A percentile compares a stretch with the other conserved stretches of the same genome.
phyloP scores from a whole-genome alignment of 2,888 invertebrate genomes.

The Falcaria lacertinaria region DNA sequence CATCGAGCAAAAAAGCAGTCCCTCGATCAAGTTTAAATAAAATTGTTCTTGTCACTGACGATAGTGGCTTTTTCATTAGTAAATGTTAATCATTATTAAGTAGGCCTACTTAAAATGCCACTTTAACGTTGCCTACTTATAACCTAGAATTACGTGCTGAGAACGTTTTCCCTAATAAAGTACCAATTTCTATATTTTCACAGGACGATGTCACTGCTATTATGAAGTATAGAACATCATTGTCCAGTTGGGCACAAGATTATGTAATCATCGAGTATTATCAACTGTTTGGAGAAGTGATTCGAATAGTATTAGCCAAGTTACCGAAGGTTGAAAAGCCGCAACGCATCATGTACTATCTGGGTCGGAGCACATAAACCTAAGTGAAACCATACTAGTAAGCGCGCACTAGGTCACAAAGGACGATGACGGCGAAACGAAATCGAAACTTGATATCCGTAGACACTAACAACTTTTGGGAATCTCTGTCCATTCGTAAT shows the following conservation, averaged over 20 bases:
- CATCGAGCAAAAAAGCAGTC: not conserved
- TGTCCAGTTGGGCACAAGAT: no score
- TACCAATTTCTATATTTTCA: no score
- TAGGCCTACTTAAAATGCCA: no score
- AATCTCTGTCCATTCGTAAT: no score
- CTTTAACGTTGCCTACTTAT: no score
- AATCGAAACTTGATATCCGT: constrained; percentile 29
- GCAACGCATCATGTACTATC: constrained; percentile 37
- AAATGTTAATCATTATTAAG: no score
- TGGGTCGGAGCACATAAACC: constrained; percentile 42
- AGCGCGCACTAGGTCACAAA: constrained; percentile 11
- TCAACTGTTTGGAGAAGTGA: constrained; percentile 13
- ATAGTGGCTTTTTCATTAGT: no score
- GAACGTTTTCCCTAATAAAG: no score
- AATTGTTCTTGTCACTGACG: not conserved
- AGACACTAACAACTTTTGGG: constrained; percentile 17
- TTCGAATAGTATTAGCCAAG: constrained; percentile 20
- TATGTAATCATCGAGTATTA: constrained; percentile 6
- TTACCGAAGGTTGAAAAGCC: constrained; percentile 38
- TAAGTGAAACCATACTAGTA: constrained; percentile 42
- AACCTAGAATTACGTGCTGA: no score
- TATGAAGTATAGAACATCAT: no score
- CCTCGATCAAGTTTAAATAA: not conserved
- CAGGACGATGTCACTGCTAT: no score
- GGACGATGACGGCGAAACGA: constrained; percentile 13